Evolutionary conservation across 2,888 invertebrate species (phyloP), one percentile per base, ranked within the genome.

Genomic region (Xestia xanthographa): DNA sequence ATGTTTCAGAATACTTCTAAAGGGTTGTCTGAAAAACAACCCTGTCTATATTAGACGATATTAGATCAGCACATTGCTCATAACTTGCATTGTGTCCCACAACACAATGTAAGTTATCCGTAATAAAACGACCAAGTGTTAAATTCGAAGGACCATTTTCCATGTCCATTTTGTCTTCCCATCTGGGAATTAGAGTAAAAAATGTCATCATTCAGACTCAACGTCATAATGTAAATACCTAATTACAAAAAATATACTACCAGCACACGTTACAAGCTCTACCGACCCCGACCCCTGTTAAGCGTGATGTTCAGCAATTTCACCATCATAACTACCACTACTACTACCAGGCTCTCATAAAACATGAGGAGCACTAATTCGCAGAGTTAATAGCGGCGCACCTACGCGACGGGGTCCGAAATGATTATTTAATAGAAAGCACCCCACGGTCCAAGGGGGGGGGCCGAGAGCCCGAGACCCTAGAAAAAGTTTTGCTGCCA

Each of bases 391-490:
- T 93, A 93, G 91, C 90, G 89, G 91, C 92, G 91, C 93, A 92
- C 92, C 92, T 93, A 93, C 90, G 85, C 90, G 89, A 89, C 92
- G 92, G 90, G 91, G 91, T 91, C 87, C 93, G 90, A 93, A 94
- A 95, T 95, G 93, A 95, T 95, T 95, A 95, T 95, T 95, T 95
- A 95, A 95, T 95, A 94, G 94, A 93, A 93, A 88, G 92, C 89
- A 91, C 89, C 92, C 90, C 89, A 77, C 92, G 88, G 87, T 86
- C 84, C 85, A 62, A n/a, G 90, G 91, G 95, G 95, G 34, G 34
- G 94, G 94, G 93, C 92, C 92, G 91, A 88, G 90, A 90, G 94
- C 93, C 92, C 92, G 91, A 88, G 90, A 90, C 93, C 94, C 93
- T 93, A 94, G 95, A 95, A 95, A 95, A 95, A 95, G 94, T 95